phyloP scores from a whole-genome alignment of 1,140 invertebrate genomes.

The Nasonia vitripennis region DNA sequence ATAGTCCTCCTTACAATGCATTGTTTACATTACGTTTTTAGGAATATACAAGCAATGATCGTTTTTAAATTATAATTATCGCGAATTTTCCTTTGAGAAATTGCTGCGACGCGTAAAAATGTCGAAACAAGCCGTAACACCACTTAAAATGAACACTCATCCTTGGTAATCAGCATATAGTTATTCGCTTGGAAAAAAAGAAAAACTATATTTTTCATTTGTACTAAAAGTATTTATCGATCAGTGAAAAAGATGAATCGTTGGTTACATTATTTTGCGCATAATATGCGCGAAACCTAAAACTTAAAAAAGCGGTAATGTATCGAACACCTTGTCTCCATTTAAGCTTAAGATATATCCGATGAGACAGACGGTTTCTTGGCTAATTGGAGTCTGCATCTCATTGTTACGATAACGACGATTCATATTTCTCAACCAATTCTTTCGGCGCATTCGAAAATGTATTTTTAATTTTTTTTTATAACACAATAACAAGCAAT shows the following conservation, averaged over 20 bases:
- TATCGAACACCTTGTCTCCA: conserved; percentile 54
- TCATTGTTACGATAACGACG: conserved; percentile 52
- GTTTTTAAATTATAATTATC: background rate
- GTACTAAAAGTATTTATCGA: conserved; percentile 50
- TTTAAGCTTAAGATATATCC: conserved; percentile 54
- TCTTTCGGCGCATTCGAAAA: conserved; percentile 48
- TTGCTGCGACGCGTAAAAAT: background rate
- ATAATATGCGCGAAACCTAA: conserved; percentile 43
- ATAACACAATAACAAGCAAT: conserved; percentile 52
- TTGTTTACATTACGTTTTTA: conserved; percentile 16
- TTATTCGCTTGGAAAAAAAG: conserved; percentile 47
- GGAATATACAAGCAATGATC: conserved; percentile 30
- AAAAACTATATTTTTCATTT: conserved; percentile 44
- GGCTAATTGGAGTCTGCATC: conserved; percentile 52
- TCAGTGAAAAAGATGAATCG: conserved; percentile 55
- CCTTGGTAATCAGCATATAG: conserved; percentile 48
- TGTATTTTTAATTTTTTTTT: conserved; percentile 18
- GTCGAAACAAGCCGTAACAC: conserved; percentile 25
- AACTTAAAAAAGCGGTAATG: conserved; percentile 54
- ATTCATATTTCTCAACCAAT: conserved; percentile 56
- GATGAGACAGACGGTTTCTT: conserved; percentile 50
- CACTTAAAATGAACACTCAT: conserved; percentile 45
- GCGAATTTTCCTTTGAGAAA: conserved; percentile 16
- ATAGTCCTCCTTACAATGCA: background rate
- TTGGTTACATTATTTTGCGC: conserved; percentile 48